Evolutionary conservation across 2,888 invertebrate species (phyloP).

Genomic region (Himalopsyche tibetana): DNA sequence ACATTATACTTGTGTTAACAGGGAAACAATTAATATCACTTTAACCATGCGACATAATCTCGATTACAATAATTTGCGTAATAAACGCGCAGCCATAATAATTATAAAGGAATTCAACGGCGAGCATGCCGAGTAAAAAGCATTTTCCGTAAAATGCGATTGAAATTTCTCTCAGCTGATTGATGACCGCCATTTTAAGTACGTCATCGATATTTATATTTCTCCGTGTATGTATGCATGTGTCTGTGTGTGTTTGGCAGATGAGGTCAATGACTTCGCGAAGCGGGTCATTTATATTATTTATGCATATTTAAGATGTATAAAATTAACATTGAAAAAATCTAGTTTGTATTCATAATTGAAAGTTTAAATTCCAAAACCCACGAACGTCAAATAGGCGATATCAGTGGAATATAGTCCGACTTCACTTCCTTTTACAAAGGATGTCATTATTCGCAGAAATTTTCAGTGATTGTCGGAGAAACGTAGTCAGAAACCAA

Average conservation of each 20-base stretch:
- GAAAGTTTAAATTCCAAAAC: no score
- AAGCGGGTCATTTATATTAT: neutral
- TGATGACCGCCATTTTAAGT: constrained; percentile 13
- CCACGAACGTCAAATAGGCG: no score
- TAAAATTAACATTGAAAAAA: constrained; percentile 8
- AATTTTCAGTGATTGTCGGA: no score
- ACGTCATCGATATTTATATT: constrained; percentile 8
- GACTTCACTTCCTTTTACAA: no score
- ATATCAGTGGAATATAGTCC: no score
- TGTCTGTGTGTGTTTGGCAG: constrained; percentile 1
- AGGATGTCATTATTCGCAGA: no score
- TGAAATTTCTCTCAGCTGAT: constrained; percentile 26
- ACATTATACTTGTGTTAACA: no score
- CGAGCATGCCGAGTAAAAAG: neutral
- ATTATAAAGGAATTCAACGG: neutral
- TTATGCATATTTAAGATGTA: neutral
- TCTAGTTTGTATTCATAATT: no score
- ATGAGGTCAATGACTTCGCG: constrained; percentile 7
- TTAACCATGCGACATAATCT: neutral
- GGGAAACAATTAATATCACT: no score
- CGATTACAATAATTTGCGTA: neutral
- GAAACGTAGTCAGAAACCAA: no score
- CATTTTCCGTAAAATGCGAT: neutral
- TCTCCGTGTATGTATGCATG: neutral
- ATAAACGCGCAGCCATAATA: neutral